Conservation (phyloP, 1,140 invertebrate genomes). For the Trachymyrmex cornetzi region DNA sequence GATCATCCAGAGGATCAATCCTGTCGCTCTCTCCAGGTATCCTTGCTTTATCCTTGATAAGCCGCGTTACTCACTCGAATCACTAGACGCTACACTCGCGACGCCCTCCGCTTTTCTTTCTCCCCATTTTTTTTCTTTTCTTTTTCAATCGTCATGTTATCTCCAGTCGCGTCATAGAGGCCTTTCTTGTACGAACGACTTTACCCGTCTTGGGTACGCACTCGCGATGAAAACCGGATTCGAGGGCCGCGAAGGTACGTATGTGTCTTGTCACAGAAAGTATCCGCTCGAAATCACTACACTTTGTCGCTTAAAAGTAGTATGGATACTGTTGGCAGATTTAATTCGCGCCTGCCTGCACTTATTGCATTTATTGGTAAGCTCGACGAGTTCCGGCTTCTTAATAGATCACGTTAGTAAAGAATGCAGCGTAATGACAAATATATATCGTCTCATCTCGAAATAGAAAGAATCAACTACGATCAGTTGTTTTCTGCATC, state of each 20-base stretch:
- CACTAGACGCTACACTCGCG: conserved; percentile 77
- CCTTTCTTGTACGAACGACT: conserved; percentile 58
- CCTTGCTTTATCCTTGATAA: conserved; percentile 71
- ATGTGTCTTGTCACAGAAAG: conserved; percentile 68
- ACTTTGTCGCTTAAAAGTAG: conserved; percentile 28
- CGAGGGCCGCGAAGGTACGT: conserved; percentile 5
- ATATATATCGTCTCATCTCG: neutral
- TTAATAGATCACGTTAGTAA: neutral
- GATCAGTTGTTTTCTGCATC: neutral
- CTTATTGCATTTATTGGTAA: neutral
- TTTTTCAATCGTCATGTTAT: conserved; percentile 9
- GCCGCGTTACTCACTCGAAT: conserved; percentile 78
- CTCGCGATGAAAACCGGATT: conserved; percentile 69
- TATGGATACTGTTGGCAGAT: neutral
- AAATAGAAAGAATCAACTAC: neutral
- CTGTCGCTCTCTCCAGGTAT: conserved; percentile 65
- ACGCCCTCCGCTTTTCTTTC: conserved; percentile 51
- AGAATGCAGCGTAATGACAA: neutral
- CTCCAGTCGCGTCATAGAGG: conserved; percentile 39
- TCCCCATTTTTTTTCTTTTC: neutral
- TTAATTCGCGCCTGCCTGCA: neutral
- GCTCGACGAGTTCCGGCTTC: neutral
- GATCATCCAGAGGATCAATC: conserved; percentile 51
- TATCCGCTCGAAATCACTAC: conserved; percentile 66
- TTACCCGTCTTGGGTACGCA: conserved; percentile 58